These are phyloP conservation scores for Zygothrica quintamaculata DNA, from an alignment of 2,888 invertebrate species.

Conservation along the genomic window DNA sequence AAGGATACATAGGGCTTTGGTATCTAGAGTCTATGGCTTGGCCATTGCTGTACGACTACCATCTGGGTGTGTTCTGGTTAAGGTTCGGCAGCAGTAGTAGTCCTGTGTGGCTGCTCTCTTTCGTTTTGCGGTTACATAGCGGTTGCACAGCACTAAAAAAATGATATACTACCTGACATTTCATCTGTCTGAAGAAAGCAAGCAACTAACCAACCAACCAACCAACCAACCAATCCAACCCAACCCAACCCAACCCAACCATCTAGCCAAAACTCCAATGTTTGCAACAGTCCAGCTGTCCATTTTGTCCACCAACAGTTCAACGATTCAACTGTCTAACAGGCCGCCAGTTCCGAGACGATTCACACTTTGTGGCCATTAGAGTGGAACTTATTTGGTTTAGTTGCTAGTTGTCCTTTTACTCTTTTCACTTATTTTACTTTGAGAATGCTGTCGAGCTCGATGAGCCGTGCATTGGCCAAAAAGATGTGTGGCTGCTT, in stretches of 20 bases:
- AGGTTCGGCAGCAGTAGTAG: slow-evolving; percentile 30
- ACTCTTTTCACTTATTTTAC: not conserved
- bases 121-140: slow-evolving; percentile 50
- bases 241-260: no score
- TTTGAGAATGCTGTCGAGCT: slow-evolving; percentile 26
- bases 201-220: slow-evolving; percentile 9
- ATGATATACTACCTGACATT: slow-evolving; percentile 69
- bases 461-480: slow-evolving; percentile 16
- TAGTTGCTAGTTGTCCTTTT: slow-evolving; percentile 19
- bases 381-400: slow-evolving; percentile 60
- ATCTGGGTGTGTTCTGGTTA: slow-evolving; percentile 4
- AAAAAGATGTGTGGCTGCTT: slow-evolving; percentile 2
- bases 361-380: slow-evolving; percentile 65
- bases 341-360: slow-evolving; percentile 23
- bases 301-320: no score
- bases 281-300: no score
- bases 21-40: not conserved
- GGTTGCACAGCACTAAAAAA: slow-evolving; percentile 67
- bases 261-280: no score
- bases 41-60: not conserved
- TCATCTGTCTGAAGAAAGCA: slow-evolving; percentile 33
- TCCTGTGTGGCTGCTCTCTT: slow-evolving; percentile 40
- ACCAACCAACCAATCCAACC: slow-evolving; percentile 3
- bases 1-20: not conserved
- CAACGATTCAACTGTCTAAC: no score